Evolutionary conservation across 2,113 vertebrate genomes (phyloP).

Genomic region (Carassius auratus): DNA sequence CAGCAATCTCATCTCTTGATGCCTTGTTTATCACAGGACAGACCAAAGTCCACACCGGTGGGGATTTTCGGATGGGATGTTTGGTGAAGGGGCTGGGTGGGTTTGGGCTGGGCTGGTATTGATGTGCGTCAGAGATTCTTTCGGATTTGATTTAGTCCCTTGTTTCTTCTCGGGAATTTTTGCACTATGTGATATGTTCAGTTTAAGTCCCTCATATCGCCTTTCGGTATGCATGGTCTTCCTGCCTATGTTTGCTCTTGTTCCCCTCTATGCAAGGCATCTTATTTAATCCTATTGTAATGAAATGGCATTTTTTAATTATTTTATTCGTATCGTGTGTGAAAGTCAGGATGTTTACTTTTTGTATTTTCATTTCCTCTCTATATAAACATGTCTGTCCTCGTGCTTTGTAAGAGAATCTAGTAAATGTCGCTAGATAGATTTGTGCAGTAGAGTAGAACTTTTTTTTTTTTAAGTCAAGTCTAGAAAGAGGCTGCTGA

Average conservation of each 20-base stretch:
- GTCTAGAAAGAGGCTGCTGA: slow-evolving; percentile 48
- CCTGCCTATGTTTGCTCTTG: slow-evolving; percentile 74
- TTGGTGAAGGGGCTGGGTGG: slow-evolving; percentile 64
- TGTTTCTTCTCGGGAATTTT: slow-evolving; percentile 82
- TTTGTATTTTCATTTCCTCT: slow-evolving; percentile 69
- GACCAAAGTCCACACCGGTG: slow-evolving; percentile 61
- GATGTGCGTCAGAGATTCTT: slow-evolving; percentile 8
- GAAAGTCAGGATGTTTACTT: slow-evolving; percentile 83
- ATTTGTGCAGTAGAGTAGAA: slow-evolving; percentile 44
- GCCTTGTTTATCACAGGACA: slow-evolving; percentile 57
- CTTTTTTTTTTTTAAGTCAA: not conserved
- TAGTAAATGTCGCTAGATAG: slow-evolving; percentile 36
- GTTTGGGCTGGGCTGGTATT: slow-evolving; percentile 17
- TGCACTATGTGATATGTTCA: slow-evolving; percentile 87
- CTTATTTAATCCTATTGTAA: slow-evolving; percentile 72
- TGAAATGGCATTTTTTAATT: slow-evolving; percentile 80
- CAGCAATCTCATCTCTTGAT: slow-evolving; percentile 49
- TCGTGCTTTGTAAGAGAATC: slow-evolving; percentile 63
- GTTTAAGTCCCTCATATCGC: slow-evolving; percentile 78
- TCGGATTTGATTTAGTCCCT: slow-evolving; percentile 52
- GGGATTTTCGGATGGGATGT: slow-evolving; percentile 29
- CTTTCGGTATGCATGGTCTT: slow-evolving; percentile 84
- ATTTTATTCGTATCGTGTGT: slow-evolving; percentile 69
- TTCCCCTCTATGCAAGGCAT: slow-evolving; percentile 80
- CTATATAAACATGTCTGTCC: slow-evolving; percentile 70